These are phyloP conservation scores for Amyelois transitella DNA, from an alignment of 1,140 invertebrate genomes.

Conservation along the genomic window DNA sequence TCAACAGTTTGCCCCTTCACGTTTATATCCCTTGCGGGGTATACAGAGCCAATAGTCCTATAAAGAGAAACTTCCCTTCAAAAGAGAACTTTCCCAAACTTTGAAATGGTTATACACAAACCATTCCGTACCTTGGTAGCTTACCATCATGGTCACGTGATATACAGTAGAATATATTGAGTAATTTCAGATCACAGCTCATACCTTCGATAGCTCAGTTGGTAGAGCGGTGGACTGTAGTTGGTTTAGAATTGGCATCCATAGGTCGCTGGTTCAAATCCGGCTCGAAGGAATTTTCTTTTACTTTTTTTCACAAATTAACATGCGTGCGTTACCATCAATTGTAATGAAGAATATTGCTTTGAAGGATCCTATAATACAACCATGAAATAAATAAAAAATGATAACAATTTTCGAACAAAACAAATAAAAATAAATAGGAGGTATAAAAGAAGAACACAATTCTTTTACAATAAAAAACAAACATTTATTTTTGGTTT, in stretches of 20 bases:
- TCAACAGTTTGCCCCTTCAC: too few relatives aligned
- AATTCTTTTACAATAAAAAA: too few relatives aligned
- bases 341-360: not conserved
- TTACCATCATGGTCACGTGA: not conserved
- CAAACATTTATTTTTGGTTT: too few relatives aligned
- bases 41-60: too few relatives aligned
- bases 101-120: not conserved
- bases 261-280: conserved; percentile 81
- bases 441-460: too few relatives aligned
- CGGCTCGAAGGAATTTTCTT: conserved; percentile 76
- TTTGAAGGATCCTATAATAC: too few relatives aligned
- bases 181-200: conserved; percentile 14
- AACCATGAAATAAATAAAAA: too few relatives aligned
- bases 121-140: not conserved
- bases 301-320: conserved; percentile 2
- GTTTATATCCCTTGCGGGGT: too few relatives aligned
- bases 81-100: too few relatives aligned
- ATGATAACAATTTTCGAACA: too few relatives aligned
- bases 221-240: conserved; percentile 90
- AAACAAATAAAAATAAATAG: too few relatives aligned
- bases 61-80: too few relatives aligned
- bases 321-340: not conserved
- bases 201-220: conserved; percentile 84
- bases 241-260: conserved; percentile 64
- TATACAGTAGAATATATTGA: not conserved